A percentile compares a stretch with the other conserved stretches of the same genome.
Evolutionary conservation across 2,888 invertebrate genomes (phyloP).

Genomic region (Loripinus fragilis): DNA sequence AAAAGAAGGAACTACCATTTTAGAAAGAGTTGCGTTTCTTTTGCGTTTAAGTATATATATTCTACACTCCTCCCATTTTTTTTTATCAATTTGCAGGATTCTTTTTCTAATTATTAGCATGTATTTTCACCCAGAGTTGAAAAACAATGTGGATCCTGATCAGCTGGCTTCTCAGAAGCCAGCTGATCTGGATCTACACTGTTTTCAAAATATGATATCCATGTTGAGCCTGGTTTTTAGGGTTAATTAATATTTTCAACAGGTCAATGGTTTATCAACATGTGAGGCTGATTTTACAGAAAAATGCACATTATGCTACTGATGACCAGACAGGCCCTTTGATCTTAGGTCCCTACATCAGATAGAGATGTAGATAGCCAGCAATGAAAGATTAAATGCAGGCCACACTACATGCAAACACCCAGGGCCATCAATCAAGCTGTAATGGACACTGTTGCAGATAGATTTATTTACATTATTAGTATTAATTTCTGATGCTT

Average conservation of each 20-base stretch:
- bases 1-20: too few relatives aligned
- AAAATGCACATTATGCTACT: constrained; percentile 14
- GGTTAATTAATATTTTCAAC: neutral
- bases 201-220: too few relatives aligned
- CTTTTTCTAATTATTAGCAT: too few relatives aligned
- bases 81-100: too few relatives aligned
- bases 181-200: too few relatives aligned
- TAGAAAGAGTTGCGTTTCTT: too few relatives aligned
- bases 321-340: constrained; percentile 11
- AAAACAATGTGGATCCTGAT: too few relatives aligned
- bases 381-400: neutral
- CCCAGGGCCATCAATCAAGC: neutral
- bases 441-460: neutral
- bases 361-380: neutral
- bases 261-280: neutral
- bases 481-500: too few relatives aligned
- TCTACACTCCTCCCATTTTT: too few relatives aligned
- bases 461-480: neutral
- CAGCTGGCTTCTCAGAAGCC: too few relatives aligned
- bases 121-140: too few relatives aligned
- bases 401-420: neutral
- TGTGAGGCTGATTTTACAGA: neutral
- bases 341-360: neutral
- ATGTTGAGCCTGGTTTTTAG: neutral
- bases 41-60: too few relatives aligned